These are phyloP conservation scores for Chaetophractus vellerosus DNA, from an alignment of 2,797 vertebrate species.

Conservation along the genomic window DNA sequence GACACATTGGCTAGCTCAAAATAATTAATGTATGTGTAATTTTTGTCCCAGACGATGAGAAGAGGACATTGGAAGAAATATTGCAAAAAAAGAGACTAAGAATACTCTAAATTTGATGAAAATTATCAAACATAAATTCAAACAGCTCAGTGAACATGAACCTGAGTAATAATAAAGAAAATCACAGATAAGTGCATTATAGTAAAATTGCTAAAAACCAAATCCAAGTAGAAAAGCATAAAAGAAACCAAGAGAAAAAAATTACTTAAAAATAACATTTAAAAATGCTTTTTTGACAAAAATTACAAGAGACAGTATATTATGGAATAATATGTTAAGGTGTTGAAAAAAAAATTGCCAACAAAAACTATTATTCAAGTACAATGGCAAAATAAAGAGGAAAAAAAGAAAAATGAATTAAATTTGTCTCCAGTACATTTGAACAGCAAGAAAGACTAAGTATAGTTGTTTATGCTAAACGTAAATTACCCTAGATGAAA, in stretches of 20 bases:
- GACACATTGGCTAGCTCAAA: background rate
- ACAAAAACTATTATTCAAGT: background rate
- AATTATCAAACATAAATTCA: background rate
- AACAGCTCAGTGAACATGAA: background rate
- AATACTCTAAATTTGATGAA: background rate
- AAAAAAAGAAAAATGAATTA: background rate
- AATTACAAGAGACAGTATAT: background rate
- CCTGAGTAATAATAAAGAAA: background rate
- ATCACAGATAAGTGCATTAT: background rate
- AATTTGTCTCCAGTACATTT: background rate
- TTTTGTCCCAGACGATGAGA: background rate
- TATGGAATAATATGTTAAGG: background rate
- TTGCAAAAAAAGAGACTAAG: background rate
- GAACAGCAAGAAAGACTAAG: background rate
- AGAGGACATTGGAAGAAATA: background rate
- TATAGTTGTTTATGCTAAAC: background rate
- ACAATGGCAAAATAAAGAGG: background rate
- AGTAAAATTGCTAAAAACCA: background rate
- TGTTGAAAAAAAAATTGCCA: background rate
- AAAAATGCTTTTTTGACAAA: background rate
- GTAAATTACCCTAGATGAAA: background rate
- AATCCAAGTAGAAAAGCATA: background rate
- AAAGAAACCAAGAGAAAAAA: background rate
- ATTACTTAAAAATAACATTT: background rate
- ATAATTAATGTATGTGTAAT: background rate